Base-by-base conservation (phyloP, 2,797 vertebrate genomes). In the Nyctalus aviator region DNA sequence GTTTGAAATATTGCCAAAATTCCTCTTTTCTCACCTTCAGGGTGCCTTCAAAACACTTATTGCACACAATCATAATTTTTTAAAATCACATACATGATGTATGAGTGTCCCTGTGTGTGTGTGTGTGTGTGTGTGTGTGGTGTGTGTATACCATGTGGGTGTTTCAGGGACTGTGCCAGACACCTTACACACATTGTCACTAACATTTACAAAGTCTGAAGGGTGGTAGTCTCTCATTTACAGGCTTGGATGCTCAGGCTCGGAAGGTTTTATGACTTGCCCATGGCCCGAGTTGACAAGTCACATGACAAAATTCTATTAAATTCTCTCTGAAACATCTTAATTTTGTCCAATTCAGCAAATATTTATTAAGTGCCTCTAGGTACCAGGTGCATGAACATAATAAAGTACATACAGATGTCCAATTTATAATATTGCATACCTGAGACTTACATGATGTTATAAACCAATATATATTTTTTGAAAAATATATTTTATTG, bases 1-100 rank as follows among this genome's bases (percentile, higher is more conserved):
- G 27, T 90, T 96, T 92, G 86, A 95, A 95, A 91, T 55, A 75
- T n/a, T 78, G 90, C 91, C 86, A 30, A 84, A 77, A 88, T 37
- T 27, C 35, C 21, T 64, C 12, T 87, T 84, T 87, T 55, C 89
- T 87, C 57, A 94, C 41, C 35, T 35, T 88, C 23, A 73, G 35
- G 4, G 8, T 88, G 75, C n/a, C 68, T 87, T 91, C 59, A 88
- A 85, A 87, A 90, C 13, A 35, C 20, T 32, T 81, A 77, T 64
- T 35, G 9, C 53, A 62, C 48, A 71, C 55, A 78, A 82, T 37
- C 11, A 5, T 44, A 75, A 66, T 91, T 59, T 8, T 0, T 5
- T 35, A 15, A 4, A 79, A 50, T 44, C 17, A 23, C 64, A 13
- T 17, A 21, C 1, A 4, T 20, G 32, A 41, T 53, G 30, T 27